A percentile compares a stretch with the other conserved stretches of the same genome.
These are phyloP conservation scores for Chironomus tentans DNA, from an alignment of 2,888 invertebrate genomes.

Conservation along the genomic window DNA sequence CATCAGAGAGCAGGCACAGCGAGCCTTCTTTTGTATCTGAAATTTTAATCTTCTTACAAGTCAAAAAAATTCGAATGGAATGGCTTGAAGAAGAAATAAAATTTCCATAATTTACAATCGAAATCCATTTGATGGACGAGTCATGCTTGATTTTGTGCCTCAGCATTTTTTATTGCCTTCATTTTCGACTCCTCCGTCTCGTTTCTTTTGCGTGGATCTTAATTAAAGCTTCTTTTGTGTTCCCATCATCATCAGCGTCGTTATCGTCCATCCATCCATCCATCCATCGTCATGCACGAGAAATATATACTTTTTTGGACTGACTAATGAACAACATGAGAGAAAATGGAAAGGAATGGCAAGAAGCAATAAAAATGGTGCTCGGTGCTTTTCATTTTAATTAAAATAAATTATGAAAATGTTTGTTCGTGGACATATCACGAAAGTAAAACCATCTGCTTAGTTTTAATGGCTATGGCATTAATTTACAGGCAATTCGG, in stretches of 20 bases:
- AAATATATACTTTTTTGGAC: neutral
- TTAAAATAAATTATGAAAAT: conserved; percentile 2
- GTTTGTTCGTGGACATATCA: neutral
- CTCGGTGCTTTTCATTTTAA: neutral
- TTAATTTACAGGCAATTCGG: conserved; percentile 1
- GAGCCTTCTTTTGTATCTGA: no score
- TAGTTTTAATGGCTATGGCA: neutral
- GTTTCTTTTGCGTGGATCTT: neutral
- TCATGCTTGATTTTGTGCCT: neutral
- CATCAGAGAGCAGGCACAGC: neutral
- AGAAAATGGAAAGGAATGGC: neutral
- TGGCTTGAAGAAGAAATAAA: neutral
- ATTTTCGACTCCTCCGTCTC: neutral
- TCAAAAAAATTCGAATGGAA: neutral
- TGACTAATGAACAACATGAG: neutral
- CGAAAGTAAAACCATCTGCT: neutral
- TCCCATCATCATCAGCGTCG: neutral
- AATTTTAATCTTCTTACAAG: neutral
- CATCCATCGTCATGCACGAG: neutral
- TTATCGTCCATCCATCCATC: neutral
- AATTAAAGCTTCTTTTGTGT: conserved; percentile 11
- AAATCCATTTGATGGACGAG: conserved; percentile 14
- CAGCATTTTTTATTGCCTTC: neutral
- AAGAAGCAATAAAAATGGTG: neutral
- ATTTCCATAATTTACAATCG: conserved; percentile 20